Evolutionary conservation across 2,888 invertebrate genomes (phyloP).

Genomic region (Campoletis raptor): DNA sequence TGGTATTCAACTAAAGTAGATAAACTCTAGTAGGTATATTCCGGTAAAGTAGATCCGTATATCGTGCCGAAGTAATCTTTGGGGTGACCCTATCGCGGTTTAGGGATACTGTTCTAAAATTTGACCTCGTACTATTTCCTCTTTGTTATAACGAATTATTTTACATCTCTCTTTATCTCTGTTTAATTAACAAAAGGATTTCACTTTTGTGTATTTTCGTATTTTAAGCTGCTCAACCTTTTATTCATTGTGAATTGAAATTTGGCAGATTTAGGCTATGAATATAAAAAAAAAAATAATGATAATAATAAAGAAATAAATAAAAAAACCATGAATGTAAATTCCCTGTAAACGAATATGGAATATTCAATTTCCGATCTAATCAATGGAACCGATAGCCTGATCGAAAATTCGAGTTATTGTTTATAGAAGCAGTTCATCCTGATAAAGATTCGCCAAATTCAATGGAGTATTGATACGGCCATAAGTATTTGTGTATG

Average conservation of each 20-base stretch:
- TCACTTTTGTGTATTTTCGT: slow-evolving; percentile 31
- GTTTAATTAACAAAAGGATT: neutral
- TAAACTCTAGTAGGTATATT: slow-evolving; percentile 65
- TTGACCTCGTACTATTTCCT: slow-evolving; percentile 56
- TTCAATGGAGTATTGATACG: neutral
- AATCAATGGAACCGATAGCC: slow-evolving; percentile 32
- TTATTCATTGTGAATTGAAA: slow-evolving; percentile 8
- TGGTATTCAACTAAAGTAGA: slow-evolving; percentile 67
- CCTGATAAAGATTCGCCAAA: slow-evolving; percentile 17
- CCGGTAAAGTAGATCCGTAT: slow-evolving; percentile 58
- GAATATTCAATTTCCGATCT: slow-evolving; percentile 15
- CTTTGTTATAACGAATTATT: slow-evolving; percentile 5
- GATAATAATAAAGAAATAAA: no score
- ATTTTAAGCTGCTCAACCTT: slow-evolving; percentile 54
- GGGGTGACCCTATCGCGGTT: slow-evolving; percentile 62
- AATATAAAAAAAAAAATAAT: neutral
- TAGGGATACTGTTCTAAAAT: slow-evolving; percentile 53
- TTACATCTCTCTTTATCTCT: slow-evolving; percentile 3
- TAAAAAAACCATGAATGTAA: neutral
- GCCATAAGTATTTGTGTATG: neutral
- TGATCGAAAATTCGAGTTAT: neutral
- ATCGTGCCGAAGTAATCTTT: slow-evolving; percentile 64
- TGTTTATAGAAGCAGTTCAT: neutral
- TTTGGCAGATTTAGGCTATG: slow-evolving; percentile 40
- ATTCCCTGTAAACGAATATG: neutral